A percentile compares a stretch with the other conserved stretches of the same genome.
phyloP scores from a whole-genome alignment of 2,888 invertebrate genomes.

The Sinodicranocentrus sp. region DNA sequence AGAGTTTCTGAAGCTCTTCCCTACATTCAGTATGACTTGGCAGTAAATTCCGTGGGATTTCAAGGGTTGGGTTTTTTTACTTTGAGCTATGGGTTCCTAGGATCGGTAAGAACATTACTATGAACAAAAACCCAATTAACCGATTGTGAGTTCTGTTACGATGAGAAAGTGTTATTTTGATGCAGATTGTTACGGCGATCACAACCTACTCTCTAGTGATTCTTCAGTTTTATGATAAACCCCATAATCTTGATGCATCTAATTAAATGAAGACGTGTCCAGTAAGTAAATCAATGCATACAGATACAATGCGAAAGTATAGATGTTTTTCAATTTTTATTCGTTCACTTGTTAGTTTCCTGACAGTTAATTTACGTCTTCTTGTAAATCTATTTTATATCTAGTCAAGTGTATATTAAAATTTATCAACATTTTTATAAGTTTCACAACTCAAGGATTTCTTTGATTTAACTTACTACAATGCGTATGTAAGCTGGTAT shows the following conservation, averaged over 20 bases:
- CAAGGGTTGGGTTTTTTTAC: slow-evolving; percentile 36
- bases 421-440: slow-evolving; percentile 1
- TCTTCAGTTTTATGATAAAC: slow-evolving; percentile 27
- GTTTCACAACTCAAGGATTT: slow-evolving; percentile 19
- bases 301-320: neutral
- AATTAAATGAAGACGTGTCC: neutral
- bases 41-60: slow-evolving; percentile 28
- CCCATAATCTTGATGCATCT: too few species aligned
- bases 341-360: slow-evolving; percentile 38
- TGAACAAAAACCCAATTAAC: neutral
- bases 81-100: slow-evolving; percentile 22
- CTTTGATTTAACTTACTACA: neutral
- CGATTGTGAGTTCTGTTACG: too few species aligned
- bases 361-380: slow-evolving; percentile 25
- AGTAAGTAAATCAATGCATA: neutral
- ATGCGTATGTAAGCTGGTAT: slow-evolving; percentile 2
- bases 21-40: slow-evolving; percentile 6
- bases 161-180: neutral
- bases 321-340: slow-evolving; percentile 25
- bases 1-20: slow-evolving; percentile 8
- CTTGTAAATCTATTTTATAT: too few species aligned
- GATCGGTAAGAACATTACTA: neutral
- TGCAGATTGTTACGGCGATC: slow-evolving; percentile 19
- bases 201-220: slow-evolving; percentile 26
- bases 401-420: neutral